Conservation (phyloP, 2,797 vertebrate genomes). For the Coluber constrictor region DNA sequence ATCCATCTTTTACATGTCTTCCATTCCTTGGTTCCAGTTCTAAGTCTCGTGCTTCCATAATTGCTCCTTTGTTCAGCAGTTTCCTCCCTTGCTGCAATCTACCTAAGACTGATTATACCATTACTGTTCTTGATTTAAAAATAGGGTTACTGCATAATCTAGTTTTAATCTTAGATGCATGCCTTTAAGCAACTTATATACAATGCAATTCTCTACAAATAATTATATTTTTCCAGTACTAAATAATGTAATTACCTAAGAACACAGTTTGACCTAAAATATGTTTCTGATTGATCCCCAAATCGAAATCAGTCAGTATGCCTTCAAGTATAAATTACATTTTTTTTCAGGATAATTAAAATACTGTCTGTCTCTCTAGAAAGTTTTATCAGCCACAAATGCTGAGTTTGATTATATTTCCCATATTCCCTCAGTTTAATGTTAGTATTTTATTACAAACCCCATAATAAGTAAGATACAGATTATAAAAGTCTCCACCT, state of each 20-base stretch:
- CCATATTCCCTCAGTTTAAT: neutral
- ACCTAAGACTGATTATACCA: neutral
- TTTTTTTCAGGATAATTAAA: conserved; percentile 15
- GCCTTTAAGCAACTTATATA: neutral
- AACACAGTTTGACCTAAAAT: neutral
- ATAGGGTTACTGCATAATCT: neutral
- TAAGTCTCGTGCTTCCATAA: neutral
- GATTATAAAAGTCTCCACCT: neutral
- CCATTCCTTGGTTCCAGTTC: neutral
- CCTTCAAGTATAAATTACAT: neutral
- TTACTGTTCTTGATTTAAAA: neutral
- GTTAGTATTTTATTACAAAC: neutral
- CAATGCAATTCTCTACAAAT: neutral
- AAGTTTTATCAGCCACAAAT: neutral
- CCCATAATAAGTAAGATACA: conserved; percentile 6
- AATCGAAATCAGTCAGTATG: conserved; percentile 17
- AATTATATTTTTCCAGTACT: neutral
- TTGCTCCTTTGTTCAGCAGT: neutral
- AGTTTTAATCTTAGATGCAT: neutral
- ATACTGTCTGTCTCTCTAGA: neutral
- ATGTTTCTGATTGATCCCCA: neutral
- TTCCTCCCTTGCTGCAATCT: neutral
- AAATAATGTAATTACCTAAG: neutral
- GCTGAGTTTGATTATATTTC: conserved; percentile 7
- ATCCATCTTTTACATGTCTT: neutral